phyloP scores from a whole-genome alignment of 53 echinoderm and acorn worm genomes.

The Henricia sp. region DNA sequence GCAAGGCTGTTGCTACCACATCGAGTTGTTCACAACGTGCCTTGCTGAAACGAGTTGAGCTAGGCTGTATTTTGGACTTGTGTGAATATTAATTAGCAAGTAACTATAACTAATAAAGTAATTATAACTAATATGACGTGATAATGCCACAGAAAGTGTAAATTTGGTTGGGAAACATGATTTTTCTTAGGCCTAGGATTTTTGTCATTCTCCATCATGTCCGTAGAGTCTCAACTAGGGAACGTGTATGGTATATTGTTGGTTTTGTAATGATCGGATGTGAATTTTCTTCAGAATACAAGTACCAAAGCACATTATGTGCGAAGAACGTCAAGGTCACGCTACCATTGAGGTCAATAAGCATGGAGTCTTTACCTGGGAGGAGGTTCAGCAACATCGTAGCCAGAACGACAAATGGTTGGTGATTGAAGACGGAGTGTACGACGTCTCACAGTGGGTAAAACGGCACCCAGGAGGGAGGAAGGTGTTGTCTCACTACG shows the following conservation, averaged over 20 bases:
- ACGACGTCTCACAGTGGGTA: constrained; percentile 84
- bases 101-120: too few relatives aligned
- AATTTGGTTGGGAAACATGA: too few relatives aligned
- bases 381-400: constrained; percentile 84
- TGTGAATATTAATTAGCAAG: too few relatives aligned
- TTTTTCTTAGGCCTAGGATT: too few relatives aligned
- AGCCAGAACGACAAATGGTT: constrained; percentile 81
- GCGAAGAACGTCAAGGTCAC: constrained; percentile 54
- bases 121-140: too few relatives aligned
- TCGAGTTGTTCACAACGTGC: too few relatives aligned
- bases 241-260: neutral
- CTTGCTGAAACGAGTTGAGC: too few relatives aligned
- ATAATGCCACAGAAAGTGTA: too few relatives aligned
- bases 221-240: too few relatives aligned
- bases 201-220: too few relatives aligned
- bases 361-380: constrained; percentile 63
- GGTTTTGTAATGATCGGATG: neutral
- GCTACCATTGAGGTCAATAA: constrained; percentile 4
- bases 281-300: neutral
- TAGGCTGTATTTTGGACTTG: too few relatives aligned
- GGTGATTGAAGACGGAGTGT: constrained; percentile 86
- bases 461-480: constrained; percentile 87
- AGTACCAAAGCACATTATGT: constrained; percentile 61
- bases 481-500: constrained; percentile 84
- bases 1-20: too few relatives aligned